phyloP scores from a whole-genome alignment of 30 jellyfish, hydroid and myxozoan genomes.

The Cassiopea xamachana region DNA sequence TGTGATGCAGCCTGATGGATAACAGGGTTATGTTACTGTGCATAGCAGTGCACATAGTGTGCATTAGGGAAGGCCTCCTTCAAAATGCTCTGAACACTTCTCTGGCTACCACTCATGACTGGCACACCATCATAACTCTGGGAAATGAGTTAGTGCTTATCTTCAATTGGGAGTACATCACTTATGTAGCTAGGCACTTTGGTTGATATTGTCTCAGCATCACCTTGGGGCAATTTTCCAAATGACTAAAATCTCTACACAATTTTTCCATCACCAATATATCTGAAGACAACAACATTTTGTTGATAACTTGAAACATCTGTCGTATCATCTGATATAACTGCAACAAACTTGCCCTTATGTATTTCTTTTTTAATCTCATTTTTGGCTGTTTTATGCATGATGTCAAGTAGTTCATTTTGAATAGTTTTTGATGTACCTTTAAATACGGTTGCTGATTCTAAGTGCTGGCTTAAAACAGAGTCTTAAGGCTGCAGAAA shows the following conservation, averaged over 20 bases:
- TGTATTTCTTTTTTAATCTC: slow-evolving; percentile 24
- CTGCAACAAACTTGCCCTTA: slow-evolving; percentile 48
- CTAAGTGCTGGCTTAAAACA: slow-evolving; percentile 35
- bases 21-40: slow-evolving; percentile 55
- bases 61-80: slow-evolving; percentile 35
- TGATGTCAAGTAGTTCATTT: slow-evolving; percentile 58
- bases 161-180: slow-evolving; percentile 40
- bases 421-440: slow-evolving; percentile 70
- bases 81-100: slow-evolving; percentile 44
- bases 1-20: slow-evolving; percentile 35
- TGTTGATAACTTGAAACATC: slow-evolving; percentile 57
- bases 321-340: slow-evolving; percentile 68
- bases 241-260: slow-evolving; percentile 64
- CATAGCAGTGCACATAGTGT: slow-evolving; percentile 64
- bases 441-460: slow-evolving; percentile 41
- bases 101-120: slow-evolving; percentile 32
- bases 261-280: neutral
- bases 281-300: slow-evolving; percentile 64
- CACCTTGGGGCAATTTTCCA: slow-evolving; percentile 16
- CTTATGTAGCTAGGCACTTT: slow-evolving; percentile 26
- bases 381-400: slow-evolving; percentile 20
- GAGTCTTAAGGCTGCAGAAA: slow-evolving; percentile 53
- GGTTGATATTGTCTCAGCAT: slow-evolving; percentile 27
- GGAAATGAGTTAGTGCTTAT: slow-evolving; percentile 24
- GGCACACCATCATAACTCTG: slow-evolving; percentile 63